Evolutionary conservation across 2,888 invertebrate species (phyloP).

Genomic region (Cataglyphis altisquamis): DNA sequence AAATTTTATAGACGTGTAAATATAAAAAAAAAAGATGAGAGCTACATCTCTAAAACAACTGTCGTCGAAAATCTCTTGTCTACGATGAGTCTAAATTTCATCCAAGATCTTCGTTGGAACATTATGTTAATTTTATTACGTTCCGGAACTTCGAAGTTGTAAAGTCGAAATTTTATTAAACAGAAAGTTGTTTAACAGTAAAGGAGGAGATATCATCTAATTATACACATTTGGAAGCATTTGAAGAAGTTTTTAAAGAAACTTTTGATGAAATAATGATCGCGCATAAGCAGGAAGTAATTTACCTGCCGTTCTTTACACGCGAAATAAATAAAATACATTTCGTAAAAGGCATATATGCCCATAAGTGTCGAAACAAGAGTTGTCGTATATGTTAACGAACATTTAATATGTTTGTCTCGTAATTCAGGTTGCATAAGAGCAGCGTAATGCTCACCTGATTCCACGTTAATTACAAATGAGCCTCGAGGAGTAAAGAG

Average conservation of each 20-base stretch:
- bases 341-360: neutral
- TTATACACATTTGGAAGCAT: neutral
- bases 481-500: slow-evolving; percentile 16
- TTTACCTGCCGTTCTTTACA: neutral
- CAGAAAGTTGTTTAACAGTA: slow-evolving; percentile 33
- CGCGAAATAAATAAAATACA: neutral
- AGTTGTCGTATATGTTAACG: neutral
- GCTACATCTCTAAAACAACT: slow-evolving; percentile 8
- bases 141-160: neutral
- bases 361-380: neutral
- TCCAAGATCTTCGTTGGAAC: neutral
- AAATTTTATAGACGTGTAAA: slow-evolving; percentile 67
- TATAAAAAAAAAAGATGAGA: neutral
- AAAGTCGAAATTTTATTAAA: slow-evolving; percentile 49
- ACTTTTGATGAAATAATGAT: neutral
- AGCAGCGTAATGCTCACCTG: neutral
- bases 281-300: slow-evolving; percentile 25
- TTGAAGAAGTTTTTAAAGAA: neutral
- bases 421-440: slow-evolving; percentile 4
- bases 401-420: slow-evolving; percentile 22
- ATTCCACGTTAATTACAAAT: slow-evolving; percentile 1
- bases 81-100: slow-evolving; percentile 55
- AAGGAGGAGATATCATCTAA: neutral
- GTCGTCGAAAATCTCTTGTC: neutral
- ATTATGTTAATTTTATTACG: slow-evolving; percentile 60